Evolutionary conservation across 1,140 invertebrate species (phyloP).

Genomic region (Ooceraea biroi): DNA sequence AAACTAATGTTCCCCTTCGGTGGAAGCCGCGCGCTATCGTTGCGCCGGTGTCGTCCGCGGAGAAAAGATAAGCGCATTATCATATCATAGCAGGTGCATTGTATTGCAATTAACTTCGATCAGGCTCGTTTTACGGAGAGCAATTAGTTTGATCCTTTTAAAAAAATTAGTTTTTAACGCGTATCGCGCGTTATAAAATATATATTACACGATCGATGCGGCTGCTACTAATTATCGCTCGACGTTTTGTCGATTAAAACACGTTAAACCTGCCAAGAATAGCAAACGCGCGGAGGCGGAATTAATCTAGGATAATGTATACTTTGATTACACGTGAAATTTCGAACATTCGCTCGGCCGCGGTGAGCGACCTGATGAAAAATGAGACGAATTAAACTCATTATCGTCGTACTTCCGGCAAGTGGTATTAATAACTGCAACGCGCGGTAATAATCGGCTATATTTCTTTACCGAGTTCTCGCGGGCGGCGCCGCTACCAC

Average conservation of each 20-base stretch:
- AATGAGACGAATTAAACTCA: slow-evolving; percentile 39
- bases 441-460: slow-evolving; percentile 41
- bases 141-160: too few species aligned
- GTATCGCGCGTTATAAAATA: not conserved
- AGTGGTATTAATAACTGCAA: slow-evolving; percentile 55
- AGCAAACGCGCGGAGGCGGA: not conserved
- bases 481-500: not conserved
- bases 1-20: slow-evolving; percentile 41
- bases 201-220: not conserved
- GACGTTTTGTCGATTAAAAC: not conserved
- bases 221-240: not conserved
- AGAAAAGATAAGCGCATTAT: not conserved
- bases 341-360: not conserved
- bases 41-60: not conserved
- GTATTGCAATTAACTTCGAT: too few species aligned
- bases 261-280: not conserved
- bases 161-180: too few species aligned
- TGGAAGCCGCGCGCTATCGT: slow-evolving; percentile 5
- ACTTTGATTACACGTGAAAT: slow-evolving; percentile 6
- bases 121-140: too few species aligned
- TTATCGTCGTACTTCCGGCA: slow-evolving; percentile 34
- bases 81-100: not conserved
- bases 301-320: slow-evolving; percentile 14
- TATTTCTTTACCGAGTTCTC: slow-evolving; percentile 45
- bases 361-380: not conserved